Evolutionary conservation across 2,888 invertebrate species (phyloP), one percentile per base, ranked within the genome.

Genomic region (Lasius platythorax): DNA sequence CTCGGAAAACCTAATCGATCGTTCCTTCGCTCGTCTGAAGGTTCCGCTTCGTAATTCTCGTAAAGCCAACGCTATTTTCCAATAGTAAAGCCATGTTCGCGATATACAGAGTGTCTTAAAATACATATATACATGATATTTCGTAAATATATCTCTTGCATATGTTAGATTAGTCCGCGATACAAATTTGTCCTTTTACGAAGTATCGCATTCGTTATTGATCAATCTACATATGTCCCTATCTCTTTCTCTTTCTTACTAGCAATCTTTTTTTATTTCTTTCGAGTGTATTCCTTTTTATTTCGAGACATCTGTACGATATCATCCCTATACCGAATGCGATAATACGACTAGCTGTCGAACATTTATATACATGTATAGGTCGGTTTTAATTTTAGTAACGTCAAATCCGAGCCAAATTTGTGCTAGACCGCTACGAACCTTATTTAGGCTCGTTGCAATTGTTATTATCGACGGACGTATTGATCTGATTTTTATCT

Each of bases 381-480:
- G 87, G 82, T 86, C 78, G 68, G 56, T 46, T 61, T 84, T 89
- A 84, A 87, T 86, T 89, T 87, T 79, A 66, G 83, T 82, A 56
- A n/a, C 28, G 12, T 76, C 2, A 83, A 87, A 85, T 76, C 67
- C 15, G 78, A 81, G 87, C 83, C 83, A 89, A 85, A 84, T 63
- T 84, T 66, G 58, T 50, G 50, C n/a, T n/a, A 9, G 43, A 18
- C 18, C 0, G 15, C 23, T 18, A 28, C 28, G 18, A 67, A n/a
- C 37, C 28, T 58, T 8, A 11, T 46, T 33, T 28, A n/a, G 11
- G 8, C 28, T 30, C 3, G 11, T 50, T 33, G 37, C 6, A 18
- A 46, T 12, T n/a, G 11, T 23, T 18, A 33, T 79, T 72, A 37
- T 33, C 18, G 53, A 40, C 28, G 3, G 6, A 46, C 12, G 4